A percentile compares a stretch with the other conserved stretches of the same genome.
Evolutionary conservation across 2,797 vertebrate genomes (phyloP).

Genomic region (Tachyglossus aculeatus): DNA sequence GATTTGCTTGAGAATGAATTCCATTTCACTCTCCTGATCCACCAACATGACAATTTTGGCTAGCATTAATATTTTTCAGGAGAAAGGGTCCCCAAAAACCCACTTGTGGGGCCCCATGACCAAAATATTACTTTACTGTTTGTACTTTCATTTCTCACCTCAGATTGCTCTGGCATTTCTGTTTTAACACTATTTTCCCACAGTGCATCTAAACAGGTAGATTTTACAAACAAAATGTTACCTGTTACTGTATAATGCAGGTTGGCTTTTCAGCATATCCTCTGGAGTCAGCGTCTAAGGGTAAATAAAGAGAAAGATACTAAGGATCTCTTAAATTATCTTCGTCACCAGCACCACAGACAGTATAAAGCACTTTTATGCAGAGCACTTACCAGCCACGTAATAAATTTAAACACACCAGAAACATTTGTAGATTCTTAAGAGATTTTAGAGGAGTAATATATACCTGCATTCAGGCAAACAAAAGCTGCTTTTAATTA

Average conservation of each 20-base stretch:
- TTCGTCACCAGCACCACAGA: too few species aligned
- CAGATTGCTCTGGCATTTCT: not conserved
- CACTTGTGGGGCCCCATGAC: not conserved
- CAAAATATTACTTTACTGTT: not conserved
- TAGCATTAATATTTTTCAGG: not conserved
- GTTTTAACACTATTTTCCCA: not conserved
- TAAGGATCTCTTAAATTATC: conserved; percentile 9
- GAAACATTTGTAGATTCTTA: too few species aligned
- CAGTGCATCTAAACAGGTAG: not conserved
- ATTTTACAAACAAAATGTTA: not conserved
- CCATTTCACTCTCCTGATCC: not conserved
- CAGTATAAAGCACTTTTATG: too few species aligned
- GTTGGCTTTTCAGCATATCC: conserved; percentile 26
- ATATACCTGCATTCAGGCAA: too few species aligned
- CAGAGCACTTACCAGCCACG: too few species aligned
- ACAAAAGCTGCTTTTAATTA: too few species aligned
- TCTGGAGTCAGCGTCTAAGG: conserved; percentile 31
- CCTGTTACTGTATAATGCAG: conserved; percentile 20
- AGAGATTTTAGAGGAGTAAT: too few species aligned
- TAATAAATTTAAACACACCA: too few species aligned
- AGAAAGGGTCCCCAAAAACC: not conserved
- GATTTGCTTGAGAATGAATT: not conserved
- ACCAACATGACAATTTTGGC: too few species aligned
- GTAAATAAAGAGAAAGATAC: not conserved
- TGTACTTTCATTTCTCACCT: not conserved